phyloP scores from a whole-genome alignment of 2,113 vertebrate genomes.

The Ginglymostoma cirratum region DNA sequence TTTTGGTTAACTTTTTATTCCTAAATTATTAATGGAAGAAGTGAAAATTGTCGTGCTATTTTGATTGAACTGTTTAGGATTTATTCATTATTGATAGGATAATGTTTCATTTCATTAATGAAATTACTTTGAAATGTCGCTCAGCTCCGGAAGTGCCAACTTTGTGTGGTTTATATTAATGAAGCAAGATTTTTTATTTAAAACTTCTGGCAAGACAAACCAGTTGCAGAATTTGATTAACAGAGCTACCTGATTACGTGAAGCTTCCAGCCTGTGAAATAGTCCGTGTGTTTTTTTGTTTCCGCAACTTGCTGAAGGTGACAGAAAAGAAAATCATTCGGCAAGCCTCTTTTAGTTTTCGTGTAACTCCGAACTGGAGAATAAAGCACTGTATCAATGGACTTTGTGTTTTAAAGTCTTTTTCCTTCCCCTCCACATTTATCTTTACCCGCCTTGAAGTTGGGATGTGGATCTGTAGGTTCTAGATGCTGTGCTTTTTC shows the following conservation, averaged over 20 bases:
- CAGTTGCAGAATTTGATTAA: slow-evolving; percentile 9
- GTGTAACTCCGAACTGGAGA: neutral
- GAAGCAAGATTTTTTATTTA: slow-evolving; percentile 20
- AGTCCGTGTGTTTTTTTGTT: neutral
- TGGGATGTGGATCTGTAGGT: neutral
- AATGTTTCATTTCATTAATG: slow-evolving; percentile 36
- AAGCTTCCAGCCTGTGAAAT: neutral
- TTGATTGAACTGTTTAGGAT: slow-evolving; percentile 35
- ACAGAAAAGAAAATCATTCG: neutral
- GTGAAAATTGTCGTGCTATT: slow-evolving; percentile 27
- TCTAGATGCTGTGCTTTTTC: neutral
- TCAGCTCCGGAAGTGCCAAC: slow-evolving; percentile 18
- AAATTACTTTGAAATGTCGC: slow-evolving; percentile 27
- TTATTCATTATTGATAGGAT: slow-evolving; percentile 34
- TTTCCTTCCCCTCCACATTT: neutral
- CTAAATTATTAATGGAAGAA: slow-evolving; percentile 33
- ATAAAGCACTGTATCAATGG: neutral
- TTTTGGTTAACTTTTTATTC: slow-evolving; percentile 30
- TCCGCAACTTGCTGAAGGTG: neutral
- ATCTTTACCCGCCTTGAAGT: neutral
- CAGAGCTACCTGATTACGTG: slow-evolving; percentile 21
- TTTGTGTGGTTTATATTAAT: slow-evolving; percentile 36
- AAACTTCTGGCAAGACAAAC: slow-evolving; percentile 6
- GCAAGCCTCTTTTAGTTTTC: neutral
- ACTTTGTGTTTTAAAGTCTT: neutral